phyloP scores from a whole-genome alignment of 1,140 invertebrate species.

The Anoplophora glabripennis region DNA sequence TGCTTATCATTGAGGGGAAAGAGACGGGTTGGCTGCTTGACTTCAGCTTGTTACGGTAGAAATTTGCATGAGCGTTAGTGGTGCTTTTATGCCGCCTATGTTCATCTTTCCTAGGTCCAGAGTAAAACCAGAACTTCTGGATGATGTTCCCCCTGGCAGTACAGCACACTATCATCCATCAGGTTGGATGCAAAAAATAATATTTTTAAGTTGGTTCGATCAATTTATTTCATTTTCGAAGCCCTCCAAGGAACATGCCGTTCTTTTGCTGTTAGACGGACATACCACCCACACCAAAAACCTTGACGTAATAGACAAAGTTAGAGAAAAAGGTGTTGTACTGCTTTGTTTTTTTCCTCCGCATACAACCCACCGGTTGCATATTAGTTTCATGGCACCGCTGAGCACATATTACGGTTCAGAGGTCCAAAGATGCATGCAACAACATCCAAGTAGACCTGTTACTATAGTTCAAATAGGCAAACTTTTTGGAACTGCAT shows the following conservation, averaged over 20 bases:
- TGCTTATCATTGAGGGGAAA: constrained; percentile 10
- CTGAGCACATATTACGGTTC: constrained; percentile 33
- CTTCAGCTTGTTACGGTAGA: constrained; percentile 7
- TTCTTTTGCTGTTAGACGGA: constrained; percentile 40
- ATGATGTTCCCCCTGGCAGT: constrained; percentile 36
- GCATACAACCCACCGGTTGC: constrained; percentile 43
- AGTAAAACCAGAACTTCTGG: constrained; percentile 29
- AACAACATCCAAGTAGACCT: no score
- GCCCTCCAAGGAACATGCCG: constrained; percentile 33
- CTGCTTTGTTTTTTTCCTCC: constrained; percentile 42
- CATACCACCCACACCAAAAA: constrained; percentile 40
- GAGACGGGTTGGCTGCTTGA: constrained; percentile 4
- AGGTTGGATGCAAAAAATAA: constrained; percentile 42
- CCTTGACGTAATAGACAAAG: constrained; percentile 33
- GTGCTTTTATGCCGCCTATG: constrained; percentile 37
- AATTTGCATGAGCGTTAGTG: constrained; percentile 22
- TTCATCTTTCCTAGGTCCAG: constrained; percentile 34
- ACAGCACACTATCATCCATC: constrained; percentile 32
- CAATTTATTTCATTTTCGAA: constrained; percentile 33
- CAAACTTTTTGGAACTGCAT: constrained; percentile 16
- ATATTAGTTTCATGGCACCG: constrained; percentile 47
- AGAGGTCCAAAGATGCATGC: constrained; percentile 24
- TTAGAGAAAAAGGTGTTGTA: constrained; percentile 29
- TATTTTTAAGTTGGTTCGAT: constrained; percentile 40
- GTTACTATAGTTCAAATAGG: no score